Percentiles rank a stretch among this genome's conserved stretches.
These are phyloP conservation scores for Alaudala cheleensis DNA, from an alignment of 2,113 vertebrate species.

Conservation along the genomic window DNA sequence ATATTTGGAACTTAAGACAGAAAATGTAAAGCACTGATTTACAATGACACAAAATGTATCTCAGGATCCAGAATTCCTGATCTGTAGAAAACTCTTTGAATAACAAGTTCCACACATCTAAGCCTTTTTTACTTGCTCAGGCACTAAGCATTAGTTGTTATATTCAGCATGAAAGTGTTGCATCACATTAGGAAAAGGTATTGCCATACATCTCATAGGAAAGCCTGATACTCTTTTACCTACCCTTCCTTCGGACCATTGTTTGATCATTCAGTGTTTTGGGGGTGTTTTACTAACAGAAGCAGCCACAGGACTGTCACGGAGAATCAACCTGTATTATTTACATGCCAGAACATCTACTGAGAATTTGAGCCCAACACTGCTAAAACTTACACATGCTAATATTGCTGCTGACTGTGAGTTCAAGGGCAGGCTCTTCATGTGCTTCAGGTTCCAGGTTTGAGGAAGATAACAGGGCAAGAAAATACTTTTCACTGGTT, in stretches of 20 bases:
- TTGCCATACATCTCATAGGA: not conserved
- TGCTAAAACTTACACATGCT: not conserved
- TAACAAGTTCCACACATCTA: not conserved
- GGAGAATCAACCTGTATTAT: not conserved
- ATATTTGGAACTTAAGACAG: not conserved
- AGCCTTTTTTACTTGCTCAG: not conserved
- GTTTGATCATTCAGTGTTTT: no score
- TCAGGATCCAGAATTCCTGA: not conserved
- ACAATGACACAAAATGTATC: not conserved
- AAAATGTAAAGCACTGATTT: not conserved
- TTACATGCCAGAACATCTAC: not conserved
- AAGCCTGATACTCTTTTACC: not conserved
- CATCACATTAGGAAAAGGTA: not conserved
- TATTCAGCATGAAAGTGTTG: not conserved
- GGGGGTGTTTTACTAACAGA: not conserved
- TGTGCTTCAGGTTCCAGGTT: not conserved
- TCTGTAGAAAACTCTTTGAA: not conserved
- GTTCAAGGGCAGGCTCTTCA: not conserved
- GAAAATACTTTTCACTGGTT: not conserved
- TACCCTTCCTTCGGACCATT: not conserved
- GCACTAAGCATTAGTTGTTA: not conserved
- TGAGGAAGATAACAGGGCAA: not conserved
- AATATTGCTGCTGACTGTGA: not conserved
- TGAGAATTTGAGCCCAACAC: not conserved
- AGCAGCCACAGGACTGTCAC: not conserved